Percentiles rank a stretch among this genome's conserved stretches.
Conservation (phyloP, 2,888 invertebrate genomes). For the Temnothorax rugatulus region DNA sequence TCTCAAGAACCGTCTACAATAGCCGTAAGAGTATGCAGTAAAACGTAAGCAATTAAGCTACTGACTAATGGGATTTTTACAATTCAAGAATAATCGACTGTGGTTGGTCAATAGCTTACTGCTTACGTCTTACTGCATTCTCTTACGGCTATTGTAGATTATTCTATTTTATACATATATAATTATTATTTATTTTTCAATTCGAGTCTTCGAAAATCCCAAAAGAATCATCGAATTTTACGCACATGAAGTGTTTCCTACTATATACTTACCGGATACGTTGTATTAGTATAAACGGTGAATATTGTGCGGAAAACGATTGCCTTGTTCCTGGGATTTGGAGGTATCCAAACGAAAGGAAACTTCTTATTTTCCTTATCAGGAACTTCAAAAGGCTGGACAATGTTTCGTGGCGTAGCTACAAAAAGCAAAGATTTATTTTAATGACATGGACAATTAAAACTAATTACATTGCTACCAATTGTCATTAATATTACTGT, state of each 20-base stretch:
- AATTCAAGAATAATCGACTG: no score
- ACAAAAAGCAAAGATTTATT: slow-evolving; percentile 21
- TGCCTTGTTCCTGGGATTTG: slow-evolving; percentile 81
- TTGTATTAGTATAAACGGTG: slow-evolving; percentile 79
- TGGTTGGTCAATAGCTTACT: no score
- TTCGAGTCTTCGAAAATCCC: neutral
- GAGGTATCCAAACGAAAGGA: slow-evolving; percentile 82
- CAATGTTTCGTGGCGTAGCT: slow-evolving; percentile 81
- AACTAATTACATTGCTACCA: neutral
- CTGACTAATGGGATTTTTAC: no score
- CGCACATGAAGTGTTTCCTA: neutral
- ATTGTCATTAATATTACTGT: neutral
- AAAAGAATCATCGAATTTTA: neutral
- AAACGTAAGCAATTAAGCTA: no score
- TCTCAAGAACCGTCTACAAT: neutral
- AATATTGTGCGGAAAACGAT: slow-evolving; percentile 81
- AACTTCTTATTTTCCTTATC: slow-evolving; percentile 76
- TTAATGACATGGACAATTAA: slow-evolving; percentile 16
- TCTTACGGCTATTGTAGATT: neutral
- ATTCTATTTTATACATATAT: neutral
- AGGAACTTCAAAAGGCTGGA: slow-evolving; percentile 75
- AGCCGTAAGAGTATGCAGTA: no score
- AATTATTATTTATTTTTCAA: neutral
- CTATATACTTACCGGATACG: slow-evolving; percentile 78
- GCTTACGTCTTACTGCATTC: no score